Percentiles rank a stretch among this genome's conserved stretches.
Evolutionary conservation across 2,888 invertebrate genomes (phyloP).

Genomic region (Parnassius smintheus): DNA sequence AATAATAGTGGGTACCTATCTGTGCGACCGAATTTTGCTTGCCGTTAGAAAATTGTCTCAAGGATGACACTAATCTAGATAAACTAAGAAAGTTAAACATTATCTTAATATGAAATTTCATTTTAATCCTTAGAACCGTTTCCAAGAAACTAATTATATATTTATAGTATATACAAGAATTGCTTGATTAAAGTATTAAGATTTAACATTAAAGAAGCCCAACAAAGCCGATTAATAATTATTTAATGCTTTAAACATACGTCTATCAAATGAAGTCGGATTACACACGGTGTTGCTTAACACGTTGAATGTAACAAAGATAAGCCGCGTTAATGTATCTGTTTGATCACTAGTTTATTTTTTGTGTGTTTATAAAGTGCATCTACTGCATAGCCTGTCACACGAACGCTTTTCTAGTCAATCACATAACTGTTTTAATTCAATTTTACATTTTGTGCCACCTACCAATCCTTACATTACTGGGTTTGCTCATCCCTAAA

Average conservation of each 20-base stretch:
- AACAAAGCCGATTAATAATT: neutral
- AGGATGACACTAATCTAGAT: too few species aligned
- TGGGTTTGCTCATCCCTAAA: conserved; percentile 3
- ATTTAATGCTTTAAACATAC: neutral
- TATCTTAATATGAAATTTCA: too few species aligned
- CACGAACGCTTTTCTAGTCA: conserved; percentile 28
- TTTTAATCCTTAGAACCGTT: too few species aligned
- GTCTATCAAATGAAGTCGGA: too few species aligned
- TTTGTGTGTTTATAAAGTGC: neutral
- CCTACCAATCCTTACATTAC: neutral
- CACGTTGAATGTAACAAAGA: neutral
- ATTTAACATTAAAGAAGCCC: too few species aligned
- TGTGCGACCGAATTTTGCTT: too few species aligned
- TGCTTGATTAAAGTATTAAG: too few species aligned
- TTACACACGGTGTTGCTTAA: neutral
- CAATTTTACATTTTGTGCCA: neutral
- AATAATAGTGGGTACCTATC: too few species aligned
- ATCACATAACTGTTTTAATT: conserved; percentile 13
- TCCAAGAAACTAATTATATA: too few species aligned
- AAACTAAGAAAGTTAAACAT: too few species aligned
- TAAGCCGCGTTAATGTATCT: neutral
- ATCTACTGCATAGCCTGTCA: neutral
- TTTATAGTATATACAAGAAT: too few species aligned
- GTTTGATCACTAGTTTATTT: neutral
- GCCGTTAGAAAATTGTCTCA: too few species aligned